phyloP scores from a whole-genome alignment of 2,888 invertebrate genomes.

The Phortica okadai region DNA sequence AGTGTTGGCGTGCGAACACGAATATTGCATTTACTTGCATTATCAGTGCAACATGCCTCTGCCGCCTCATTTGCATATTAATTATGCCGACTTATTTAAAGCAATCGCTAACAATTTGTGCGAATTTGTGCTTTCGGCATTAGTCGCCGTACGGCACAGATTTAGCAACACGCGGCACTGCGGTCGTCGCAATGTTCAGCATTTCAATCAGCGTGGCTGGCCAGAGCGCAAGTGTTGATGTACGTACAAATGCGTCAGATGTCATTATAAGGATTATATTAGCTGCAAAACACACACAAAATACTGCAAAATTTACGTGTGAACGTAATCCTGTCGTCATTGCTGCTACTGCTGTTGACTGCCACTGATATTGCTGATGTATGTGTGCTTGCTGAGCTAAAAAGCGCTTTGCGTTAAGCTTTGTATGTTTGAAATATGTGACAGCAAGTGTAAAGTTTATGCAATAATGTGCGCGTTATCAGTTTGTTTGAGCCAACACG shows the following conservation, averaged over 20 bases:
- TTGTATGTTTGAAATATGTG: too few species aligned
- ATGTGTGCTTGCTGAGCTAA: neutral
- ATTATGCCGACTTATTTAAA: neutral
- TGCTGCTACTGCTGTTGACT: too few species aligned
- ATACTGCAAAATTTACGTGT: neutral
- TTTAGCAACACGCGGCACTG: neutral
- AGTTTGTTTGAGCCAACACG: too few species aligned
- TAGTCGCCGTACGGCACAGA: neutral
- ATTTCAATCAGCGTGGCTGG: too few species aligned
- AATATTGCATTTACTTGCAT: too few species aligned
- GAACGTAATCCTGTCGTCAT: too few species aligned
- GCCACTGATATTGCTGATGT: neutral
- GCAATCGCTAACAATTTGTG: slow-evolving; percentile 11
- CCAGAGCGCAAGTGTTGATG: too few species aligned
- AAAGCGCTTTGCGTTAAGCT: neutral
- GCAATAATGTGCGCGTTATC: too few species aligned
- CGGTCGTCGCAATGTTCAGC: neutral
- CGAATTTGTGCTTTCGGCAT: neutral
- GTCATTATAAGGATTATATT: slow-evolving; percentile 18
- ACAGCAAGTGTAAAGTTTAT: too few species aligned
- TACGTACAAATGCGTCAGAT: neutral
- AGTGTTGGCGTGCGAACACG: too few species aligned
- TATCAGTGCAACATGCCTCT: too few species aligned
- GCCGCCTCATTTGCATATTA: slow-evolving; percentile 16
- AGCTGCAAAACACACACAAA: neutral